Evolutionary conservation across 2,113 vertebrate genomes (phyloP).

Genomic region (Paracanthobrama guichenoti): DNA sequence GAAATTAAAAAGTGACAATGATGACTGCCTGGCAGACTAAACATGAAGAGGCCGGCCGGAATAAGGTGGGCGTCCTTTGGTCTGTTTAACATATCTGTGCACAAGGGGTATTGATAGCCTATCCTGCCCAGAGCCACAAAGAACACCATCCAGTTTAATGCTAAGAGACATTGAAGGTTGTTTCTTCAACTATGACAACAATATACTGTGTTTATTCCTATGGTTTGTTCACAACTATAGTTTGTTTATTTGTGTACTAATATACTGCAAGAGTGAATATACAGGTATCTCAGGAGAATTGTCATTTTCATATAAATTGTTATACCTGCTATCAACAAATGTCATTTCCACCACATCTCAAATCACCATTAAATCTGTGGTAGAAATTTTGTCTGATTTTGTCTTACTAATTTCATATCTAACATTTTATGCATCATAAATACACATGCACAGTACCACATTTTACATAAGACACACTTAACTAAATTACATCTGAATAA

Average conservation of each 20-base stretch:
- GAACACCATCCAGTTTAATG: background rate
- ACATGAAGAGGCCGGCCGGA: background rate
- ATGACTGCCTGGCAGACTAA: slow-evolving; percentile 37
- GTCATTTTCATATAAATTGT: background rate
- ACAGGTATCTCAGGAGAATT: background rate
- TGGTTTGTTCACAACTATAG: no score
- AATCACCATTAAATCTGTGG: background rate
- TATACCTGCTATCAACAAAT: background rate
- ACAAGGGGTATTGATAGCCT: slow-evolving; percentile 37
- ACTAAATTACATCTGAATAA: background rate
- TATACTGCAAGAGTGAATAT: no score
- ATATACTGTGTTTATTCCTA: no score
- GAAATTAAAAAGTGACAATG: slow-evolving; percentile 55
- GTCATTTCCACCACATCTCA: background rate
- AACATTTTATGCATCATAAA: background rate
- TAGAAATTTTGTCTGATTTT: background rate
- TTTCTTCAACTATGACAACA: background rate
- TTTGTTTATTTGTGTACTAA: background rate
- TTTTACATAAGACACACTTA: background rate
- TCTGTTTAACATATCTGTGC: slow-evolving; percentile 33
- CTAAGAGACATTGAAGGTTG: background rate
- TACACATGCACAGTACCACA: background rate
- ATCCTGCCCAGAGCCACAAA: background rate
- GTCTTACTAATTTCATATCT: background rate
- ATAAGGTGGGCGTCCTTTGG: background rate